Evolutionary conservation across 2,888 invertebrate genomes (phyloP).

Genomic region (Euzetes globulus): DNA sequence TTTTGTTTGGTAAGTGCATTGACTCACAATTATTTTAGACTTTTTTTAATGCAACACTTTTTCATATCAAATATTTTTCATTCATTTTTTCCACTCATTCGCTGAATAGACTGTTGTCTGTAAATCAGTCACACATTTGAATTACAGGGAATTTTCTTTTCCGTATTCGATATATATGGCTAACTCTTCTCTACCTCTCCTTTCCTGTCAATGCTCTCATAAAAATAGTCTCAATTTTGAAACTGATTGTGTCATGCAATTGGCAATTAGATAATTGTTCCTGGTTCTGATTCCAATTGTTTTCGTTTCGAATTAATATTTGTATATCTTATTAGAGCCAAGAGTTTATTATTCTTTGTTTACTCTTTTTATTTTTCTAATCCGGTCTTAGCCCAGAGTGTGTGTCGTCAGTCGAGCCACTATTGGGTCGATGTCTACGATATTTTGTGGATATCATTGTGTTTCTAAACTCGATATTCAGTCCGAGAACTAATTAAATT

Average conservation of each 20-base stretch:
- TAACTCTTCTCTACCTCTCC: no score
- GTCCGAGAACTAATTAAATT: not conserved
- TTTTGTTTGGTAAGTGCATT: slow-evolving; percentile 40
- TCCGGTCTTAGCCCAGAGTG: no score
- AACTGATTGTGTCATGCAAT: not conserved
- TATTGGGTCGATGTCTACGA: no score
- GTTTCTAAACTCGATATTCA: not conserved
- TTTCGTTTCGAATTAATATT: no score
- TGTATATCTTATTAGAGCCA: no score
- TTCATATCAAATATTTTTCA: not conserved
- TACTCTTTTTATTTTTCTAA: no score
- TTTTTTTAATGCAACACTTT: not conserved
- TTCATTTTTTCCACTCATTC: not conserved
- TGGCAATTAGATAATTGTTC: not conserved
- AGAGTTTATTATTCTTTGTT: no score
- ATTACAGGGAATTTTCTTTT: not conserved
- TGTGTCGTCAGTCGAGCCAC: no score
- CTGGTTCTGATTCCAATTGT: no score
- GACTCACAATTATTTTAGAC: not conserved
- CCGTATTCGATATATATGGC: not conserved
- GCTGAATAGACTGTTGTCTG: not conserved
- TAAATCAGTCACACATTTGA: slow-evolving; percentile 10
- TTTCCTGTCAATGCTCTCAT: not conserved
- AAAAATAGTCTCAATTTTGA: not conserved
- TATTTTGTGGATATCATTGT: not conserved